These are phyloP conservation scores for Agapostemon virescens DNA, from an alignment of 2,888 invertebrate species.

Conservation along the genomic window DNA sequence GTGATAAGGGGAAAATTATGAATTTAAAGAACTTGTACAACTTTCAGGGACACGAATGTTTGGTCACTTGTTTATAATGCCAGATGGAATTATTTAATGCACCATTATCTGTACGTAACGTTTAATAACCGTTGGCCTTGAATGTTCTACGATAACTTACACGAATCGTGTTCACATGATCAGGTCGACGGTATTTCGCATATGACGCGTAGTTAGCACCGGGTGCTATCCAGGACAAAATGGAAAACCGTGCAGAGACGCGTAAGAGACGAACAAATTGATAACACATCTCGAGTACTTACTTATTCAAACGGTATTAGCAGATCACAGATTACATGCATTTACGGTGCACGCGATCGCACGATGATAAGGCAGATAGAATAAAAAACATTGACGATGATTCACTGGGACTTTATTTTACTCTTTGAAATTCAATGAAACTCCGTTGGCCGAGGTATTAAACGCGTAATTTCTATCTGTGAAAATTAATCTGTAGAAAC, in stretches of 20 bases:
- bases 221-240: not conserved
- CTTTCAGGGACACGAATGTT: not conserved
- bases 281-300: not conserved
- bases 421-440: not conserved
- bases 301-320: not conserved
- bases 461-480: not conserved
- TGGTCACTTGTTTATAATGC: not conserved
- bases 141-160: conserved; percentile 17
- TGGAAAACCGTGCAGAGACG: not conserved
- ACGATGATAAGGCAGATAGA: not conserved
- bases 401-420: not conserved
- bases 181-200: not conserved
- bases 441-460: not conserved
- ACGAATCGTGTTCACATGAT: conserved; percentile 4
- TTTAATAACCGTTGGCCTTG: conserved; percentile 10
- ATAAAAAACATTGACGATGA: not conserved
- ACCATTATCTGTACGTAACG: not conserved
- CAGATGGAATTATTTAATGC: conserved; percentile 1
- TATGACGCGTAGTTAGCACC: not conserved
- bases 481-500: not conserved
- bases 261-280: not conserved
- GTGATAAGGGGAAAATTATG: not conserved
- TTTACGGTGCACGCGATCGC: not conserved
- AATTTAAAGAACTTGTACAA: not conserved
- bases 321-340: not conserved